These are phyloP conservation scores for Piprites chloris DNA, from an alignment of 2,113 vertebrate genomes.

Conservation along the genomic window DNA sequence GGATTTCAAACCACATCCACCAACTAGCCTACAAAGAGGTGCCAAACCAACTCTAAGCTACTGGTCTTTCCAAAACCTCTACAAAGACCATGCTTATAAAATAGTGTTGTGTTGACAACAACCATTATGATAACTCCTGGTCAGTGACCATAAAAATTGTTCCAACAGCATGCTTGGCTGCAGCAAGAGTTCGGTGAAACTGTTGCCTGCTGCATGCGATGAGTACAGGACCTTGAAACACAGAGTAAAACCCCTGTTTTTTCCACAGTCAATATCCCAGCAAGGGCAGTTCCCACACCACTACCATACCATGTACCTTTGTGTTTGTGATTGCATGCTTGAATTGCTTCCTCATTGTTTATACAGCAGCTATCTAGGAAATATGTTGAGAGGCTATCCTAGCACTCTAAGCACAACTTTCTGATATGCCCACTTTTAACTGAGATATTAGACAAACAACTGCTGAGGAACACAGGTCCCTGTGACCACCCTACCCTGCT, in stretches of 20 bases:
- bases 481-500: background rate
- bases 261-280: background rate
- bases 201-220: background rate
- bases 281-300: background rate
- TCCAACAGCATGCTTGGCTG: background rate
- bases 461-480: background rate
- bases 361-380: background rate
- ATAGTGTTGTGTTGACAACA: background rate
- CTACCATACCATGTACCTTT: background rate
- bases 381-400: background rate
- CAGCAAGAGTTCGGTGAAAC: background rate
- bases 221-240: background rate
- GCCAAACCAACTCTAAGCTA: background rate
- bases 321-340: background rate
- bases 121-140: background rate
- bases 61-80: background rate
- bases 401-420: background rate
- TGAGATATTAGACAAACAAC: background rate
- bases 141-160: background rate
- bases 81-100: background rate
- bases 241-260: background rate
- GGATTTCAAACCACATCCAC: background rate
- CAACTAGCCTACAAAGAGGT: background rate
- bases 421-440: background rate
- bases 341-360: background rate